These are phyloP conservation scores for Heliornis fulica DNA, from an alignment of 2,113 vertebrate species.

Conservation along the genomic window DNA sequence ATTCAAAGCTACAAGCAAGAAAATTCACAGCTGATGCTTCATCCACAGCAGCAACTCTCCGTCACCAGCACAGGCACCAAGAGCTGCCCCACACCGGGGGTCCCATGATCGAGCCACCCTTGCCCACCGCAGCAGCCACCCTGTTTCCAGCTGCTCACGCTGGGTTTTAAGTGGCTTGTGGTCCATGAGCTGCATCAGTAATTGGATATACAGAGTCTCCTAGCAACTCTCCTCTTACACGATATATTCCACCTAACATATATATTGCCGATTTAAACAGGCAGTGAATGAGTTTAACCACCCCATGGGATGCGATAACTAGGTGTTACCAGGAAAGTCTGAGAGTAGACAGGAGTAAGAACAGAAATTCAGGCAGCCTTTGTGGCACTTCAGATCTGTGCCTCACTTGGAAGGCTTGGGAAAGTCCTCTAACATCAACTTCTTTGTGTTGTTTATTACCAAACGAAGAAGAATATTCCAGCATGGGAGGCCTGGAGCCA, in stretches of 20 bases:
- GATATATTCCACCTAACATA: background rate
- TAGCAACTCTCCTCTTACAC: background rate
- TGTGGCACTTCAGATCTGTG: background rate
- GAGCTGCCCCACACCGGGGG: fast-evolving
- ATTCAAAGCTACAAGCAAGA: background rate
- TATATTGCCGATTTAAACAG: background rate
- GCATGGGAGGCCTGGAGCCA: background rate
- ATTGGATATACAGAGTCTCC: background rate
- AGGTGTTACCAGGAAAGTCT: background rate
- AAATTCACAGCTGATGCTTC: background rate
- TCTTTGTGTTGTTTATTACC: background rate
- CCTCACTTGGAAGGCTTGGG: background rate
- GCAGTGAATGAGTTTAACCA: background rate
- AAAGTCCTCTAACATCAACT: background rate
- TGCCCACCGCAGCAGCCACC: background rate
- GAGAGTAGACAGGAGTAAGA: background rate
- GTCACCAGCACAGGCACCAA: fast-evolving
- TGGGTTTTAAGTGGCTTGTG: background rate
- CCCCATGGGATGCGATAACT: background rate
- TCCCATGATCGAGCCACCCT: fast-evolving
- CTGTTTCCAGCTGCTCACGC: fast-evolving
- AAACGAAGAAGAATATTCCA: background rate
- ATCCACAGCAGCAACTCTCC: fast-evolving
- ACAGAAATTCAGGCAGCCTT: background rate
- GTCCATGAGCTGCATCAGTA: background rate